These are phyloP conservation scores for Pagrus major DNA, from an alignment of 2,113 vertebrate genomes.

Conservation along the genomic window DNA sequence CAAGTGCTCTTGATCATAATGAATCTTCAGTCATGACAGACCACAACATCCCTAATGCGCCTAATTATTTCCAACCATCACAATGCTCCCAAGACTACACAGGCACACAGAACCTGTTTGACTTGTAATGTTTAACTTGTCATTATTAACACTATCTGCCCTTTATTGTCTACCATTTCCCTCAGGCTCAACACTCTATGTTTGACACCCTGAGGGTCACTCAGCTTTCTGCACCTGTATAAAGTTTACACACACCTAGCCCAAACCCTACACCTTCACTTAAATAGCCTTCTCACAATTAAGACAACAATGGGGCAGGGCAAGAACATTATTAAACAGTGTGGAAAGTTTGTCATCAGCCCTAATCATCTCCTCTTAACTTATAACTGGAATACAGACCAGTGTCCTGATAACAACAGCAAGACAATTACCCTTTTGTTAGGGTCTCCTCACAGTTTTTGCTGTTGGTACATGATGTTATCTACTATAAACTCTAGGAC, in stretches of 20 bases:
- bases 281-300: conserved; percentile 2
- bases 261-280: not conserved
- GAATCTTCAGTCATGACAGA: conserved; percentile 23
- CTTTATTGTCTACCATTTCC: conserved; percentile 45
- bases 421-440: not conserved
- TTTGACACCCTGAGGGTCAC: conserved; percentile 60
- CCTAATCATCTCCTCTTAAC: not conserved
- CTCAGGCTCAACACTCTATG: conserved; percentile 35
- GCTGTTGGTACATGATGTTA: not conserved
- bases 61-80: conserved; percentile 37
- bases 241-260: conserved; percentile 35
- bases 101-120: conserved; percentile 45
- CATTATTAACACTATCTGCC: conserved; percentile 49
- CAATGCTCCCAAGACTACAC: not conserved
- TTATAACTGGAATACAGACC: not conserved
- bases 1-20: conserved; percentile 5
- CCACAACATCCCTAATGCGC: not conserved
- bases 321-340: not conserved
- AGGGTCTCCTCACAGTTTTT: not conserved
- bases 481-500: not conserved
- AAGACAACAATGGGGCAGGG: not conserved
- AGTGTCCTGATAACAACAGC: not conserved
- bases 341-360: not conserved
- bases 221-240: conserved; percentile 45
- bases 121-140: conserved; percentile 59